These are phyloP conservation scores for Carettochelys insculpta DNA, from an alignment of 2,113 vertebrate species.

Conservation along the genomic window DNA sequence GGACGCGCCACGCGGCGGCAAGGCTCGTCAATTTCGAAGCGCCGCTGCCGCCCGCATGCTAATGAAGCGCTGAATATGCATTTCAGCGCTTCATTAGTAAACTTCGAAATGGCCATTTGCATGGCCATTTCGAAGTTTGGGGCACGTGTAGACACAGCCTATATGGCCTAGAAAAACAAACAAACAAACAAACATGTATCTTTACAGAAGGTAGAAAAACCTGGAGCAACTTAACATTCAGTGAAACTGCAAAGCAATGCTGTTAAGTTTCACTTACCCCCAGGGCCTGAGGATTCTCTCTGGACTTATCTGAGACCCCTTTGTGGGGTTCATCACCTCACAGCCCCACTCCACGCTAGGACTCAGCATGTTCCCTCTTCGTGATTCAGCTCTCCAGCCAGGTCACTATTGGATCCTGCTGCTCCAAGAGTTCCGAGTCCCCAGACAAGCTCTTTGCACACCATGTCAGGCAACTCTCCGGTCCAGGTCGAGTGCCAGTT, in stretches of 20 bases:
- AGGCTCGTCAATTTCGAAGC: too few relatives aligned
- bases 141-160: too few relatives aligned
- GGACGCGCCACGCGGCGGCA: too few relatives aligned
- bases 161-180: background rate
- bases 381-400: background rate
- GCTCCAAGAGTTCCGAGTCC: background rate
- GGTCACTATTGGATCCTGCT: background rate
- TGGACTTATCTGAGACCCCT: background rate
- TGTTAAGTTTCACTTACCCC: background rate
- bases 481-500: background rate
- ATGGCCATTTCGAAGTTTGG: too few relatives aligned
- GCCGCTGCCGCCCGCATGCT: too few relatives aligned
- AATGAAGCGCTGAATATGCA: too few relatives aligned
- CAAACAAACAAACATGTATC: too few relatives aligned
- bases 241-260: background rate
- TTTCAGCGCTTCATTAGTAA: too few relatives aligned
- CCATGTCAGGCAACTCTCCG: background rate
- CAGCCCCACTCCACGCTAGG: background rate
- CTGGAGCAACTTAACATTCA: background rate
- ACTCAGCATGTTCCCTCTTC: background rate
- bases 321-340: background rate
- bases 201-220: background rate
- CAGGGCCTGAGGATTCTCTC: background rate
- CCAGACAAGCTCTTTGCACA: background rate
- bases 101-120: too few relatives aligned